Conservation (phyloP, 2,113 vertebrate genomes). For the Notothenia coriiceps region DNA sequence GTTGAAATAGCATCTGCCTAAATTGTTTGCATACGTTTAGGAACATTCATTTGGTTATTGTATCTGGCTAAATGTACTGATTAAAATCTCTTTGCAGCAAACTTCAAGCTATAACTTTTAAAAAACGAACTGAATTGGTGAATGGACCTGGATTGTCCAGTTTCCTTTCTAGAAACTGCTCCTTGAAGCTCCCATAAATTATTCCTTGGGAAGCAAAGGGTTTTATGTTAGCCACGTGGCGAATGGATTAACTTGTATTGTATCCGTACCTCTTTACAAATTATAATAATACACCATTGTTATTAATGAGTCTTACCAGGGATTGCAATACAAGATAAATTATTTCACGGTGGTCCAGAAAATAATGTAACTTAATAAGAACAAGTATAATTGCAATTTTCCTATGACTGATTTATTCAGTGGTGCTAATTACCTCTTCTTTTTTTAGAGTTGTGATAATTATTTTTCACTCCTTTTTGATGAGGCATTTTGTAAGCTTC, state of each 20-base stretch:
- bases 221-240: constrained; percentile 1
- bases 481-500: constrained; percentile 42
- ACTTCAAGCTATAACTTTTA: background rate
- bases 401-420: constrained; percentile 80
- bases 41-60: background rate
- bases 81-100: background rate
- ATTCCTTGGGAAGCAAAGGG: background rate
- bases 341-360: constrained; percentile 72
- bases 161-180: background rate
- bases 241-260: constrained; percentile 28
- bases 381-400: constrained; percentile 78
- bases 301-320: constrained; percentile 50
- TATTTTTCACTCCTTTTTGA: constrained; percentile 66
- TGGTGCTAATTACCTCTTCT: constrained; percentile 74
- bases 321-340: constrained; percentile 48
- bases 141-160: background rate
- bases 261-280: constrained; percentile 29
- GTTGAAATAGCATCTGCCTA: no score
- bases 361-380: constrained; percentile 78
- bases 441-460: constrained; percentile 63
- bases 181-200: background rate
- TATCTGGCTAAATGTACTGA: no score
- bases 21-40: no score
- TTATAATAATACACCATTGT: constrained; percentile 44
- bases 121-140: background rate